Evolutionary conservation across 1,140 invertebrate genomes (phyloP).

Genomic region (Telenomus remus): DNA sequence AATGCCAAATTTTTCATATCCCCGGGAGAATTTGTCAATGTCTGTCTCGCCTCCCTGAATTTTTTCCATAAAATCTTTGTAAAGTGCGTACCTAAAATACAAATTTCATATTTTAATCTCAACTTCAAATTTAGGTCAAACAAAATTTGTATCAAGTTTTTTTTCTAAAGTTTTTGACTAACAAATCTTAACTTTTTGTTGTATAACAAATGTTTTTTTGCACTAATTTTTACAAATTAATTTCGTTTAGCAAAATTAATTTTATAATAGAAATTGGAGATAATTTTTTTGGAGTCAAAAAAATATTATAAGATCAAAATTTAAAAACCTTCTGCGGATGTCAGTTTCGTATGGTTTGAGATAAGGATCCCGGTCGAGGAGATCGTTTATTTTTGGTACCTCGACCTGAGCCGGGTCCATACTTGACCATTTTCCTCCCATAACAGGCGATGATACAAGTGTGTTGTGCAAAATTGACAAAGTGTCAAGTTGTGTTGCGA

Average conservation of each 20-base stretch:
- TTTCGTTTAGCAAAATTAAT: no score
- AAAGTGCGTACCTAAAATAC: slow-evolving; percentile 86
- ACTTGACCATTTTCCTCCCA: slow-evolving; percentile 84
- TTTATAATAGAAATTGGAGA: no score
- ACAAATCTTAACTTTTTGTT: no score
- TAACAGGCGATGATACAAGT: slow-evolving; percentile 58
- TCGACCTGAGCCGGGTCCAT: slow-evolving; percentile 85
- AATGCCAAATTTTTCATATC: slow-evolving; percentile 92
- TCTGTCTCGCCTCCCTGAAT: slow-evolving; percentile 87
- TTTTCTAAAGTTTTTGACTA: no score
- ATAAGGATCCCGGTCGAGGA: slow-evolving; percentile 90
- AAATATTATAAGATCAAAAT: slow-evolving; percentile 17
- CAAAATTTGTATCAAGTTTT: no score
- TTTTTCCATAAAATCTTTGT: slow-evolving; percentile 84
- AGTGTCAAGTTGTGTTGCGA: not conserved
- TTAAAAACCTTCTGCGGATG: slow-evolving; percentile 84
- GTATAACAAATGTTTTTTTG: no score
- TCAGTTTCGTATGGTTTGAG: slow-evolving; percentile 89
- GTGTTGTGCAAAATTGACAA: not conserved
- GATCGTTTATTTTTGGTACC: slow-evolving; percentile 83
- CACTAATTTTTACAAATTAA: no score
- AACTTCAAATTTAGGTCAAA: no score
- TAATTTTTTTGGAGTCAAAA: no score
- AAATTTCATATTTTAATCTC: not conserved
- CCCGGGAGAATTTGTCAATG: slow-evolving; percentile 89